Conservation (phyloP, 2,888 invertebrate species). For the Drosophila sordidula region DNA sequence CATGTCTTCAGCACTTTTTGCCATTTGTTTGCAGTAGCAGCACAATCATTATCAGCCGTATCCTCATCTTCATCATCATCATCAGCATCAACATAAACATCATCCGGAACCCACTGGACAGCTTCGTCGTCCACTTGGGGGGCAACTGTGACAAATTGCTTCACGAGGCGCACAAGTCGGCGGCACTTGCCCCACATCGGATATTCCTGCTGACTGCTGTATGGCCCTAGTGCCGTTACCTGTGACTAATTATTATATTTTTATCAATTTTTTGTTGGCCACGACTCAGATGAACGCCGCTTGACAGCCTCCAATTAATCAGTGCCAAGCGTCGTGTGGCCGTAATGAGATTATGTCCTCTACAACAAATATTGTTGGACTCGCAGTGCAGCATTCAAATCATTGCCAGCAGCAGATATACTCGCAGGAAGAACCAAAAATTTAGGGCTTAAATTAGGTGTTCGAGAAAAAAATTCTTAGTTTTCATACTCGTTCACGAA, state of each 20-base stretch:
- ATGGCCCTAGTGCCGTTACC: slow-evolving; percentile 22
- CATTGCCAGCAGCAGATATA: background rate
- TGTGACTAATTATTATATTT: slow-evolving; percentile 68
- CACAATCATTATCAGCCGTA: slow-evolving; percentile 20
- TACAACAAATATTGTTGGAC: background rate
- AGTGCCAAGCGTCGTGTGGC: slow-evolving; percentile 45
- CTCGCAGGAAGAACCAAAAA: no score
- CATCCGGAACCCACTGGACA: slow-evolving; percentile 5
- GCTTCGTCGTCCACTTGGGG: slow-evolving; percentile 15
- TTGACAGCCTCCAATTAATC: slow-evolving; percentile 69
- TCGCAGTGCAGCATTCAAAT: slow-evolving; percentile 1
- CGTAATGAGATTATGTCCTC: slow-evolving; percentile 4
- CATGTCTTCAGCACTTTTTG: slow-evolving; percentile 46
- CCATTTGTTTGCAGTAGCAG: slow-evolving; percentile 14
- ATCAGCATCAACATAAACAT: background rate
- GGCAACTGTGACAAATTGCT: slow-evolving; percentile 68
- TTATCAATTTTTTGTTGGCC: slow-evolving; percentile 24
- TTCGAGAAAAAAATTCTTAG: no score
- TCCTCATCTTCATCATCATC: slow-evolving; percentile 15
- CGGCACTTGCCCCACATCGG: slow-evolving; percentile 28
- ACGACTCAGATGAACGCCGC: slow-evolving; percentile 12
- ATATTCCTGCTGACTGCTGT: slow-evolving; percentile 27
- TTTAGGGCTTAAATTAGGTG: no score
- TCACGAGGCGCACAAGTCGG: slow-evolving; percentile 3
- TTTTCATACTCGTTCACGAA: no score